Percentiles rank a stretch among this genome's conserved stretches.
Conservation (phyloP, 2,888 invertebrate species). For the Melanchra persicariae region DNA sequence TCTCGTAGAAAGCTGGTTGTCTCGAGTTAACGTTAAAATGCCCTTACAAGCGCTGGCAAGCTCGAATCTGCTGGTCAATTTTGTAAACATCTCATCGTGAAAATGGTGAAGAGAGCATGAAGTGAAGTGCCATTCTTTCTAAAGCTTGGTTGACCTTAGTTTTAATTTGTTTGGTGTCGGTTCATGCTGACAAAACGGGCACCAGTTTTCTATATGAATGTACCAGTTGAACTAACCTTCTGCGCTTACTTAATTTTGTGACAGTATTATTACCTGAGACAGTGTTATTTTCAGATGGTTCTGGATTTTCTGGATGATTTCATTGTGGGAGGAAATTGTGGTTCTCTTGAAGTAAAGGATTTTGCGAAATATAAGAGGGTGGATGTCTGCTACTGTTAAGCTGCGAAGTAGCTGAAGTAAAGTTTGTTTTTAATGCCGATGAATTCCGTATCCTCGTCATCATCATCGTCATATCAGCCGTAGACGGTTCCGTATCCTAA, state of each 20-base stretch:
- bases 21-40: too few species aligned
- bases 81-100: too few species aligned
- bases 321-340: slow-evolving; percentile 26
- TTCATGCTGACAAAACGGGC: not conserved
- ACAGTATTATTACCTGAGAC: slow-evolving; percentile 42
- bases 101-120: too few species aligned
- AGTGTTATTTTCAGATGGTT: slow-evolving; percentile 38
- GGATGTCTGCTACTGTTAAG: slow-evolving; percentile 2
- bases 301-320: slow-evolving; percentile 50
- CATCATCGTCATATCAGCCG: too few species aligned
- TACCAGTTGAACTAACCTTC: not conserved
- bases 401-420: not conserved
- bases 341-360: slow-evolving; percentile 26
- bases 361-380: slow-evolving; percentile 8
- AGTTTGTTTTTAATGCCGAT: not conserved
- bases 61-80: too few species aligned
- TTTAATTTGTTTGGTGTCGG: not conserved
- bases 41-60: too few species aligned
- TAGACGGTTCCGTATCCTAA: too few species aligned
- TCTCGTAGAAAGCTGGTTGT: too few species aligned
- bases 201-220: not conserved
- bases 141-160: too few species aligned
- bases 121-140: too few species aligned
- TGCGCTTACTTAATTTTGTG: not conserved
- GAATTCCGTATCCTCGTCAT: too few species aligned